Conservation (phyloP, 2,797 vertebrate species). For the Corythornis leucogaster region DNA sequence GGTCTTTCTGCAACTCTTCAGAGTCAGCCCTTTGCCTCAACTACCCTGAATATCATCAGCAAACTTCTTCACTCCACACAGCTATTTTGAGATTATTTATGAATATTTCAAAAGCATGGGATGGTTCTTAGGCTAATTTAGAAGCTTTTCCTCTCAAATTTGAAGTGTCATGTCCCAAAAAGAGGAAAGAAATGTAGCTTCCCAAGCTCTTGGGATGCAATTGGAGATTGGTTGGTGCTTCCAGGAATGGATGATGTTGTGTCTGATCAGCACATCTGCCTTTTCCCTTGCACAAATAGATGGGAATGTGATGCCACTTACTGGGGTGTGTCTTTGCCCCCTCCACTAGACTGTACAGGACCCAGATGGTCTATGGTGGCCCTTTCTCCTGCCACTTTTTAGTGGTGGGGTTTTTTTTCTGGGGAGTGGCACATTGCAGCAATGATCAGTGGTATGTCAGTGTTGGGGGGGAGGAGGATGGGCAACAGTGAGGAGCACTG, state of each 20-base stretch:
- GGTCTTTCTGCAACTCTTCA: slow-evolving; percentile 11
- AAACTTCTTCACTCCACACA: background rate
- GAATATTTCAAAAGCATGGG: background rate
- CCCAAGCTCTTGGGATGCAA: background rate
- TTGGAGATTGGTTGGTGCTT: background rate
- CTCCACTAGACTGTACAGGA: background rate
- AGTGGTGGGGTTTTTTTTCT: background rate
- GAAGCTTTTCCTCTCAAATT: background rate
- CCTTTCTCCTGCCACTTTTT: background rate
- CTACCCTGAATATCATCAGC: background rate
- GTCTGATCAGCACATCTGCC: fast-evolving
- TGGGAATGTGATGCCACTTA: fast-evolving
- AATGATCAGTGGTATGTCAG: fast-evolving
- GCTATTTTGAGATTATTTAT: background rate
- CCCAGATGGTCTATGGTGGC: background rate
- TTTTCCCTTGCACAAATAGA: background rate
- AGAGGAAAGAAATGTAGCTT: background rate
- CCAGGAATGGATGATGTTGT: background rate
- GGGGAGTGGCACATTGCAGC: background rate
- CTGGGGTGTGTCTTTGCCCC: background rate
- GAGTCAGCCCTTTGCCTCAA: background rate
- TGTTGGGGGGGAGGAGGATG: no score
- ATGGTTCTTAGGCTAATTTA: background rate
- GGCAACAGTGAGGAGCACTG: background rate
- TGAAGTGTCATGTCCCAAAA: background rate